phyloP scores from a whole-genome alignment of 2,113 vertebrate species.

The Hypocryptadius cinnamomeus region DNA sequence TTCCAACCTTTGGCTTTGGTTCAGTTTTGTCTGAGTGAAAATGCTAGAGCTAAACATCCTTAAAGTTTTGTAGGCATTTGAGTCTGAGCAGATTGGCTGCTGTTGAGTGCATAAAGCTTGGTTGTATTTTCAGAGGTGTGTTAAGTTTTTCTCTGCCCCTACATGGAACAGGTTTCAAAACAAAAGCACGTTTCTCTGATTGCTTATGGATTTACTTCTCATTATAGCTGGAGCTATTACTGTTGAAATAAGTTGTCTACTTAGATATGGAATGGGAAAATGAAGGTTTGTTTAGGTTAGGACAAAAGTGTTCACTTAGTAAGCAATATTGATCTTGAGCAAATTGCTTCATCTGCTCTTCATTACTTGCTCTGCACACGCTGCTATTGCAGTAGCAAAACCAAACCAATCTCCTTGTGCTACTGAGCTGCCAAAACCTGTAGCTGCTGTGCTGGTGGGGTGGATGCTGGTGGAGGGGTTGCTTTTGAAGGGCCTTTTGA shows the following conservation, averaged over 20 bases:
- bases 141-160: neutral
- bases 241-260: neutral
- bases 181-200: neutral
- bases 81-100: neutral
- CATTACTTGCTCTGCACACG: neutral
- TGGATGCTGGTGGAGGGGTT: accelerated
- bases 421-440: neutral
- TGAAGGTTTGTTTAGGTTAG: neutral
- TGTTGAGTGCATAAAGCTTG: neutral
- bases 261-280: neutral
- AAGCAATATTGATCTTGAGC: neutral
- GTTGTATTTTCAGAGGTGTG: neutral
- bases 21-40: neutral
- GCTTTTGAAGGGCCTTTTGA: neutral
- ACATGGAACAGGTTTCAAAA: neutral
- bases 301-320: neutral
- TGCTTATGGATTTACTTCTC: neutral
- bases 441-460: neutral
- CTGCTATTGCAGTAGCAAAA: neutral
- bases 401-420: neutral
- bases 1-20: neutral
- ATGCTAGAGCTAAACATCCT: neutral
- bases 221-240: neutral
- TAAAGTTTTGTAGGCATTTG: neutral
- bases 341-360: conserved; percentile 1